Conservation (phyloP, 2,797 vertebrate genomes). For the Lophius americanus region DNA sequence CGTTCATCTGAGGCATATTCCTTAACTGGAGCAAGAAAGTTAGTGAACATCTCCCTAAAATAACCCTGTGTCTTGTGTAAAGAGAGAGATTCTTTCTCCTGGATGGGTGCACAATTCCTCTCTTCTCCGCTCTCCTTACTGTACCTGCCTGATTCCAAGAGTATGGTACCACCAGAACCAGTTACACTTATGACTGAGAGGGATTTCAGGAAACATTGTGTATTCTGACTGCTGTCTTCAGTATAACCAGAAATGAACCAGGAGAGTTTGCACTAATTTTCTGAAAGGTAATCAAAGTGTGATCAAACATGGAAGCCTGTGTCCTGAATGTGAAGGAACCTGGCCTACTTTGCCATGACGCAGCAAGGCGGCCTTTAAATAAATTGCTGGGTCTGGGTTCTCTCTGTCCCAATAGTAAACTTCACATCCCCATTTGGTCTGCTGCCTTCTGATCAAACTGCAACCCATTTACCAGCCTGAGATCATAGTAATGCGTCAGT, state of each 20-base stretch:
- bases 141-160: conserved; percentile 15
- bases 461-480: conserved; percentile 65
- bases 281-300: conserved; percentile 43
- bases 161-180: conserved; percentile 26
- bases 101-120: conserved; percentile 43
- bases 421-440: conserved; percentile 54
- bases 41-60: conserved; percentile 25
- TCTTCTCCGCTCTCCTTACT: conserved; percentile 34
- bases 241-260: conserved; percentile 13
- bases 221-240: conserved; percentile 7
- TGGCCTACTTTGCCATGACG: conserved; percentile 68
- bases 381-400: conserved; percentile 56
- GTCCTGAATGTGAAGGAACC: conserved; percentile 30
- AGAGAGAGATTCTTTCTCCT: conserved; percentile 26
- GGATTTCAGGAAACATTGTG: conserved; percentile 25
- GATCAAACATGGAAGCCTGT: conserved; percentile 28
- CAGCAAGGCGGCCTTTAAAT: conserved; percentile 71
- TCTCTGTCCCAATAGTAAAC: conserved; percentile 47
- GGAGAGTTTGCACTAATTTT: conserved; percentile 18
- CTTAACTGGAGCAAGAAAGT: conserved; percentile 36
- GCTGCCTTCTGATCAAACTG: conserved; percentile 49
- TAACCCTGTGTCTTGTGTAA: conserved; percentile 17
- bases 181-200: conserved; percentile 14
- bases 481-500: conserved; percentile 32
- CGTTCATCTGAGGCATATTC: conserved; percentile 25